Evolutionary conservation across 2,888 invertebrate species (phyloP), one percentile per base, ranked within the genome.

Genomic region (Arctia plantaginis): DNA sequence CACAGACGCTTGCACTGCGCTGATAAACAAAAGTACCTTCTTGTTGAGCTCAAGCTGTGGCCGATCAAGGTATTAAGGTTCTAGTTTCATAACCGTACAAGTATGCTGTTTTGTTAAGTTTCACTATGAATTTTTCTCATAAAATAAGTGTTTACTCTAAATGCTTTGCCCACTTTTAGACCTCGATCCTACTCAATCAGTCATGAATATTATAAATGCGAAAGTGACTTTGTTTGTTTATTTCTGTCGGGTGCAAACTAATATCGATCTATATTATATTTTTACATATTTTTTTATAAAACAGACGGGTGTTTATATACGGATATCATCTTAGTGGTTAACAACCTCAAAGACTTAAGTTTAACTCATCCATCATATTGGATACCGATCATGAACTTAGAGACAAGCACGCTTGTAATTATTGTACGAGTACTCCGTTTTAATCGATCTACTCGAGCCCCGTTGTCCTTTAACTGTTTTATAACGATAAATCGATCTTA

Each of bases 1-100:
- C 71, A 55, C 66, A 51, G 69, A 41, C 66, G 67, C 59, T 65
- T 80, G 77, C 74, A 78, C 44, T 64, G 66, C 66, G 39, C 78
- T 80, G 82, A 84, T 85, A 84, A 85, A 81, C 77, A 75, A 76
- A 78, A 76, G 70, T 51, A 70, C 77, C 64, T 75, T 83, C 72
- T 76, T 74, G 66, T 69, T 73, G 12, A 69, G 75, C 76, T 77
- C 73, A 75, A 73, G 66, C 76, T 74, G 77, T 81, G 74, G 74
- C 69, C 80, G 69, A 68, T 69, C 59, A n/a, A 69, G 62, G 73
- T 68, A 65, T 35, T 39, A 72, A 47, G 68, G 66, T 33, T 74
- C 18, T 41, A 15, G 59, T 68, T 68, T 44, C 15, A 55, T 64
- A 44, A 51, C n/a, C 33, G 20, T 68, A 15, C 0, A 41, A 27